Conservation (phyloP, 2,888 invertebrate species). For the Callosobruchus maculatus region DNA sequence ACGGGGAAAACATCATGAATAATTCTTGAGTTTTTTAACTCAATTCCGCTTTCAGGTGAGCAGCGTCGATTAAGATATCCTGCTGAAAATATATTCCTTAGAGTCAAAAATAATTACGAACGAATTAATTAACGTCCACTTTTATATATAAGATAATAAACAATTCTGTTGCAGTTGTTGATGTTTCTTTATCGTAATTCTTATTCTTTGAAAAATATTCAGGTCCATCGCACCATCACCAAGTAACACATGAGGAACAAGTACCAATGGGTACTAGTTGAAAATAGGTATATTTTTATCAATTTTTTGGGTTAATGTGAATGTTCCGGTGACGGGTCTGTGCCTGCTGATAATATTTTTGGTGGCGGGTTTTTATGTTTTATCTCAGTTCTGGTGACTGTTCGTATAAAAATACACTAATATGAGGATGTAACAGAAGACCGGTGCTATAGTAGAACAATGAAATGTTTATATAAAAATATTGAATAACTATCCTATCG, state of each 20-base stretch:
- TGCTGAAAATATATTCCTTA: background rate
- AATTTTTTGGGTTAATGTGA: background rate
- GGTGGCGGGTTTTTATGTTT: background rate
- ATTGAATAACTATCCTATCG: too few species aligned
- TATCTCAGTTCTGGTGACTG: background rate
- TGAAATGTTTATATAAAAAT: too few species aligned
- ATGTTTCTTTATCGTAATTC: background rate
- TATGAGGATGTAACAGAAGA: too few species aligned
- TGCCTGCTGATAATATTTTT: background rate
- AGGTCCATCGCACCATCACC: conserved; percentile 13
- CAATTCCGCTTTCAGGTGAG: background rate
- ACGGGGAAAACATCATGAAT: too few species aligned
- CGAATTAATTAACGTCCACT: background rate
- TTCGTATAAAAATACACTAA: too few species aligned
- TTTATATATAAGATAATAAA: background rate
- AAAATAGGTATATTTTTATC: conserved; percentile 2
- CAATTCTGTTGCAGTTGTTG: background rate
- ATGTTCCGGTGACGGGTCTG: background rate
- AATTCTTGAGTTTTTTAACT: background rate
- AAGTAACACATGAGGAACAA: conserved; percentile 16
- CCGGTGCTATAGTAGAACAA: too few species aligned
- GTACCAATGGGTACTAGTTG: conserved; percentile 14
- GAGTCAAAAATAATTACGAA: background rate
- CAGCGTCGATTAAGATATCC: background rate
- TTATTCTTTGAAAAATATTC: conserved; percentile 8